These are phyloP conservation scores for Lithobates sylvaticus DNA, from an alignment of 2,797 vertebrate genomes.

Conservation along the genomic window DNA sequence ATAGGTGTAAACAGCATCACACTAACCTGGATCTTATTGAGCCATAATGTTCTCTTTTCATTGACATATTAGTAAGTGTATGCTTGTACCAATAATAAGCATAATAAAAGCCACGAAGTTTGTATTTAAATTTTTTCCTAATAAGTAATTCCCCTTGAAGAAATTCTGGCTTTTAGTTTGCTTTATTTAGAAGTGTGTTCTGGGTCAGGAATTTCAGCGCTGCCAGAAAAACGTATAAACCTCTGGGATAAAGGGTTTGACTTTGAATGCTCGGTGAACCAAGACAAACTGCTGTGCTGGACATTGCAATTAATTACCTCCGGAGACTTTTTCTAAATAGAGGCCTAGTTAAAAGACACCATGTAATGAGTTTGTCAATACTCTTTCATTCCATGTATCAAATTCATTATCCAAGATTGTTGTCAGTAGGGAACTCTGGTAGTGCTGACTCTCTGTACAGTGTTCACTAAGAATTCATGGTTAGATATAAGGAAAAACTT, in stretches of 20 bases:
- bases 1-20: too few species aligned
- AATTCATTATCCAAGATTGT: constrained; percentile 40
- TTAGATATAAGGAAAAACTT: too few species aligned
- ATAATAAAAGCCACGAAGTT: neutral
- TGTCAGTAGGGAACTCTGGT: constrained; percentile 8
- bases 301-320: constrained; percentile 33
- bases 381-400: constrained; percentile 32
- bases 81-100: neutral
- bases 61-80: too few species aligned
- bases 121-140: neutral
- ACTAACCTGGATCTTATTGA: neutral
- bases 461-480: neutral
- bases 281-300: constrained; percentile 40
- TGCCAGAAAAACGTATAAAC: constrained; percentile 10
- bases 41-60: neutral
- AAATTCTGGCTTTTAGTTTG: neutral
- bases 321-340: constrained; percentile 30
- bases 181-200: neutral
- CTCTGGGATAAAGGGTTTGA: constrained; percentile 12
- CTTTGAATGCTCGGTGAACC: constrained; percentile 41
- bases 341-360: constrained; percentile 38
- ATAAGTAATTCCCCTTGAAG: neutral
- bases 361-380: constrained; percentile 52
- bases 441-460: neutral
- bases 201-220: neutral